These are phyloP conservation scores for Plecotus auritus DNA, from an alignment of 2,113 vertebrate genomes.

Conservation along the genomic window DNA sequence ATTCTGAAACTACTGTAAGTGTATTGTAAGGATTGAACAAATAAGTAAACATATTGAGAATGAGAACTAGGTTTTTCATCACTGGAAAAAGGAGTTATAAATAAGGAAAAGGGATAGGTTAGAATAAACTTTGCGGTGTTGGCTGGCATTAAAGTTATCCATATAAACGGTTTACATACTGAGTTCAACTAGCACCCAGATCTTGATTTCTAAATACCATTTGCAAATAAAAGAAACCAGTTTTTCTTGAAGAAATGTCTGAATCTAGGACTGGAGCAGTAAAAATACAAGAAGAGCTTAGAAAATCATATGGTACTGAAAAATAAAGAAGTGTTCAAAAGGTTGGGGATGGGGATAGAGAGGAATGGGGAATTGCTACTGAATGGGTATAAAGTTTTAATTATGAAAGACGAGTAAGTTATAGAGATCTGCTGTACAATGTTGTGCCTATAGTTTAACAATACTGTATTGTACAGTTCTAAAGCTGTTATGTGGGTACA, in stretches of 20 bases:
- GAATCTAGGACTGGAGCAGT: neutral
- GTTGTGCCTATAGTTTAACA: neutral
- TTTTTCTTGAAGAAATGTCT: neutral
- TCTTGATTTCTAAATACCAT: constrained; percentile 1
- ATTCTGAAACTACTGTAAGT: neutral
- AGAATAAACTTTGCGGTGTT: neutral
- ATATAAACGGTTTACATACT: neutral
- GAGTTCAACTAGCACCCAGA: neutral
- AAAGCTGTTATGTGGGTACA: neutral
- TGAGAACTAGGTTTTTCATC: neutral
- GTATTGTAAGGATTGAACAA: neutral
- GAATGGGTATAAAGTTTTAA: neutral
- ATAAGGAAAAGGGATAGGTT: neutral
- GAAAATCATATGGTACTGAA: neutral
- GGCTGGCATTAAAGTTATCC: neutral
- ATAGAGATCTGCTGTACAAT: neutral
- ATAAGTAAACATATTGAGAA: neutral
- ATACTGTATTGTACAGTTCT: neutral
- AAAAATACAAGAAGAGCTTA: neutral
- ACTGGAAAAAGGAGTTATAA: neutral
- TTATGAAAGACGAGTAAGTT: neutral
- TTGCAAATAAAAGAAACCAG: neutral
- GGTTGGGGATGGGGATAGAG: neutral
- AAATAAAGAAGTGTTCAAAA: neutral
- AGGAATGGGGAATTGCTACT: neutral